A percentile compares a stretch with the other conserved stretches of the same genome.
Evolutionary conservation across 2,113 vertebrate genomes (phyloP).

Genomic region (Oreotrochilus melanogaster): DNA sequence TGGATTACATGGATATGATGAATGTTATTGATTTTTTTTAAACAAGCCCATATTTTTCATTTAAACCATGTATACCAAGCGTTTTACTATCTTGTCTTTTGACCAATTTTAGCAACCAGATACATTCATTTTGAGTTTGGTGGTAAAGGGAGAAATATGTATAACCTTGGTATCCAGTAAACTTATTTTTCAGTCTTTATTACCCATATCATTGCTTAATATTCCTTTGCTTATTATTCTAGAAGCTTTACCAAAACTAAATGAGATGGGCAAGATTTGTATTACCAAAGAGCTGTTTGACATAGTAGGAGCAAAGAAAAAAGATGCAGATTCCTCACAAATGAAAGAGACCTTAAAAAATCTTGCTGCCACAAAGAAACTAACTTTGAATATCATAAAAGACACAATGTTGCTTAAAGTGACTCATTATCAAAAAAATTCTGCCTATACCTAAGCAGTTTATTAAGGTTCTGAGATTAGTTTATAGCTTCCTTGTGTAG

Average conservation of each 20-base stretch:
- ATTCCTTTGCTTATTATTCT: neutral
- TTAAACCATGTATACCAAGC: neutral
- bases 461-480: neutral
- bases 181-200: neutral
- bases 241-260: neutral
- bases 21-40: neutral
- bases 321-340: neutral
- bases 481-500: neutral
- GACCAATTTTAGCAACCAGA: neutral
- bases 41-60: neutral
- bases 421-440: neutral
- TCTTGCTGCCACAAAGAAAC: neutral
- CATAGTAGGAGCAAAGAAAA: neutral
- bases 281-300: neutral
- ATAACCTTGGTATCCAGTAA: neutral
- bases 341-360: neutral
- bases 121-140: neutral
- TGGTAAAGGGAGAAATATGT: neutral
- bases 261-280: neutral
- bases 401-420: neutral
- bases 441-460: neutral
- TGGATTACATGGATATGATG: neutral
- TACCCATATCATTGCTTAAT: neutral
- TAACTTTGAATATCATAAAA: neutral
- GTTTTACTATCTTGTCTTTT: neutral